Percentiles rank a stretch among this genome's conserved stretches.
Evolutionary conservation across 2,888 invertebrate genomes (phyloP).

Genomic region (Rhagonycha fulva): DNA sequence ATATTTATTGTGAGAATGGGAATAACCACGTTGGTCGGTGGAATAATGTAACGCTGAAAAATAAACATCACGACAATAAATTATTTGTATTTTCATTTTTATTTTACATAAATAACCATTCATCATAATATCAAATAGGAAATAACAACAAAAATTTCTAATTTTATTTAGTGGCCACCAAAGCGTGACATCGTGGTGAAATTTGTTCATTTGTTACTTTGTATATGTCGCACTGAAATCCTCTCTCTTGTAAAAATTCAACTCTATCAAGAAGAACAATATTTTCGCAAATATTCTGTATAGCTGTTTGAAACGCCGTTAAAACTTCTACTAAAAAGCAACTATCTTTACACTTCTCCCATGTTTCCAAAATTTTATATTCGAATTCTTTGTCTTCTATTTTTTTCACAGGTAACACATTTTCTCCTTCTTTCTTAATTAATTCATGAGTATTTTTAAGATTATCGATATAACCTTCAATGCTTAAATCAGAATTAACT

Average conservation of each 20-base stretch:
- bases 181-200: conserved; percentile 70
- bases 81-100: not conserved
- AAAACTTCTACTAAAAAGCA: conserved; percentile 54
- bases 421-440: conserved; percentile 13
- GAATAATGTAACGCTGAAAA: no score
- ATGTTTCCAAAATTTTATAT: conserved; percentile 39
- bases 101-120: not conserved
- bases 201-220: conserved; percentile 64
- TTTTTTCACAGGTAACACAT: not conserved
- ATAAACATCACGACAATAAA: not conserved
- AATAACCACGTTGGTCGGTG: no score
- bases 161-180: conserved; percentile 59
- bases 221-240: conserved; percentile 56
- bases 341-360: conserved; percentile 44
- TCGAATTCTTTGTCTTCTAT: conserved; percentile 35
- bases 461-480: conserved; percentile 44
- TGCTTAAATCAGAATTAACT: conserved; percentile 32
- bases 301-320: conserved; percentile 57
- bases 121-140: not conserved
- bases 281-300: conserved; percentile 63
- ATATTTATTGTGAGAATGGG: not conserved
- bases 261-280: conserved; percentile 60
- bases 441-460: conserved; percentile 43
- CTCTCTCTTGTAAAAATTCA: conserved; percentile 54
- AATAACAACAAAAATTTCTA: not conserved